Evolutionary conservation across 2,888 invertebrate genomes (phyloP), one percentile per base, ranked within the genome.

Genomic region (Cephus runcator): DNA sequence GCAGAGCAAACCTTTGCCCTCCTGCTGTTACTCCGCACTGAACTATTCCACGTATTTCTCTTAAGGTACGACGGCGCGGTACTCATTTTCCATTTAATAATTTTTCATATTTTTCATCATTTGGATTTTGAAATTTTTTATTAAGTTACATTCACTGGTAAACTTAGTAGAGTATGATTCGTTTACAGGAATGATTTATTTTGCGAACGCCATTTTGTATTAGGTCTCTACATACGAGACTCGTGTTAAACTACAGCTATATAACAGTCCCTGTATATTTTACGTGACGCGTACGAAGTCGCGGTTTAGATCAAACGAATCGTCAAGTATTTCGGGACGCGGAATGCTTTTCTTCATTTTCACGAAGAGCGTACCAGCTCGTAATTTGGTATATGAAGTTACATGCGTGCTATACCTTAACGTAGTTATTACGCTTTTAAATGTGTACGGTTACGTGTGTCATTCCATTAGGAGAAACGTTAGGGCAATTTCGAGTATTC

Each of bases 1-100:
- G 81, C 77, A 79, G 80, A 75, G 83, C 75, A 77, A 83, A 85
- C 81, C 80, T 79, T 83, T 80, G 81, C 83, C 81, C 85, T 80
- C 84, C 80, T 36, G 81, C 80, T 81, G 81, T 68, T 76, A 73
- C 69, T 68, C 40, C 73, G 68, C 76, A 76, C 71, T 71, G 71
- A 71, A n/a, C 74, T 35, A 69, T 36, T n/a, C 76, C 69, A 31
- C 77, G 31, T 34, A 77, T 74, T 71, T 71, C 71, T 71, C 71
- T 56, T 56, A 56, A 56, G 56, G 9, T 23, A 56, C 56, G 23
- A 56, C 56, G 9, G 23, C 56, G 56, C 56, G 2, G 56, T 23
- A 56, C 23, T 23, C 23, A 9, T 56, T 56, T 56, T 6, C 56
- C 2, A 23, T 56, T 56, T 56, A 23, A 9, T 56, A 56, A 56